These are phyloP conservation scores for Riptortus pedestris DNA, from an alignment of 1,140 invertebrate genomes.

Conservation along the genomic window DNA sequence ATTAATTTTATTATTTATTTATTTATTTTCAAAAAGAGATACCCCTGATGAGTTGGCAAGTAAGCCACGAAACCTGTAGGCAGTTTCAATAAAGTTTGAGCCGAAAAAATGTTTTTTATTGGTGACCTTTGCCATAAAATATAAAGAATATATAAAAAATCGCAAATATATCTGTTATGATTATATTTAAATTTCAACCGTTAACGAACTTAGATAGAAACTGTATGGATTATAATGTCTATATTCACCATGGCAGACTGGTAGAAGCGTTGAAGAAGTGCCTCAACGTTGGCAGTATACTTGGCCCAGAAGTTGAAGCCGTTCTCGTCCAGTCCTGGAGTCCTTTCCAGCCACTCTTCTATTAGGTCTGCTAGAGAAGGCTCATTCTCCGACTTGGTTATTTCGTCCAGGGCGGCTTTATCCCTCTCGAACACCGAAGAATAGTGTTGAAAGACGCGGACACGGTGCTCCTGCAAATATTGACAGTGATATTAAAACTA, in stretches of 20 bases:
- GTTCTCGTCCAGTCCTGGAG: slow-evolving; percentile 71
- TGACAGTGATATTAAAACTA: background rate
- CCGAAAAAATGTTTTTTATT: no score
- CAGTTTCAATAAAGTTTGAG: no score
- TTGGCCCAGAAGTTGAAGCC: slow-evolving; percentile 92
- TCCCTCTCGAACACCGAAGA: slow-evolving; percentile 73
- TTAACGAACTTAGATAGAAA: no score
- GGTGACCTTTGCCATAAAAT: no score
- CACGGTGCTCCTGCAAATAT: slow-evolving; percentile 29
- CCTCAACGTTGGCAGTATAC: slow-evolving; percentile 66
- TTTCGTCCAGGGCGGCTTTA: slow-evolving; percentile 53
- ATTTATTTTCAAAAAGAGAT: no score
- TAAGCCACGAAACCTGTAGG: no score
- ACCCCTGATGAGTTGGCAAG: no score
- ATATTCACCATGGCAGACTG: slow-evolving; percentile 11
- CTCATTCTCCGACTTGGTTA: slow-evolving; percentile 69
- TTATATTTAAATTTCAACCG: no score
- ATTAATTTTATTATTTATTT: no score
- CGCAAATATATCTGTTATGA: no score
- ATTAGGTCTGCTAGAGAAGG: slow-evolving; percentile 75
- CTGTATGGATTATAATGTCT: no score
- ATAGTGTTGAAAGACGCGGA: slow-evolving; percentile 69
- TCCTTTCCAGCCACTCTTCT: slow-evolving; percentile 86
- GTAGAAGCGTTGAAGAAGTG: slow-evolving; percentile 58
- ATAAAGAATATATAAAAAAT: no score